phyloP scores from a whole-genome alignment of 2,888 invertebrate genomes.

The Drosophila prolongata region DNA sequence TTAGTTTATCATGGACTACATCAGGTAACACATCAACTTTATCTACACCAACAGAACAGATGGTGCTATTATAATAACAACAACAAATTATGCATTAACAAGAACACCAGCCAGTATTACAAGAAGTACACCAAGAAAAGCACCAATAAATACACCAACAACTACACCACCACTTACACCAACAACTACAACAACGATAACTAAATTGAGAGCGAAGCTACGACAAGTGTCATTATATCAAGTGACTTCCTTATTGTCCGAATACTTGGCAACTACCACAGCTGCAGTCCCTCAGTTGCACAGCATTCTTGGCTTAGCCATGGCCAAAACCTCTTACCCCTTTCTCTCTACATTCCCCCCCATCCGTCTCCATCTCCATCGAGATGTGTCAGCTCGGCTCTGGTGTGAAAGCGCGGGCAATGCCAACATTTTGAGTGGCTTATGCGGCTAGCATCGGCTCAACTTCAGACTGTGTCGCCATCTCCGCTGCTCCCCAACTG shows the following conservation, averaged over 20 bases:
- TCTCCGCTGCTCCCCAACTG: neutral
- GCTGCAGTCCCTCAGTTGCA: constrained; percentile 16
- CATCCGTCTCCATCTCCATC: neutral
- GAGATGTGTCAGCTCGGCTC: constrained; percentile 30
- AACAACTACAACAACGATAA: neutral
- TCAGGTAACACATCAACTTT: no score
- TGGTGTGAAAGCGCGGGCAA: constrained; percentile 46
- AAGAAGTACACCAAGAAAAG: neutral
- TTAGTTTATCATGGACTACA: no score
- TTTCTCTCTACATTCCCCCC: neutral
- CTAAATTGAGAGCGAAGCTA: constrained; percentile 23
- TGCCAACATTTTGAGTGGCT: constrained; percentile 77
- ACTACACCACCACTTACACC: neutral
- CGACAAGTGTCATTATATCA: constrained; percentile 79
- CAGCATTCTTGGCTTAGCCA: constrained; percentile 18
- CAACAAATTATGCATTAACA: no score
- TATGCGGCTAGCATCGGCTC: constrained; percentile 43
- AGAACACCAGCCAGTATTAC: neutral
- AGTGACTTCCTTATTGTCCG: constrained; percentile 70
- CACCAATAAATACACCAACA: no score
- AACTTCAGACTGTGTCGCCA: constrained; percentile 21
- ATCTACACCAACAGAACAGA: no score
- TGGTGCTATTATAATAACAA: no score
- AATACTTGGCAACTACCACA: constrained; percentile 23
- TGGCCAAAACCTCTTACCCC: constrained; percentile 41